Evolutionary conservation across 2,888 invertebrate genomes (phyloP).

Genomic region (Andrena camellia): DNA sequence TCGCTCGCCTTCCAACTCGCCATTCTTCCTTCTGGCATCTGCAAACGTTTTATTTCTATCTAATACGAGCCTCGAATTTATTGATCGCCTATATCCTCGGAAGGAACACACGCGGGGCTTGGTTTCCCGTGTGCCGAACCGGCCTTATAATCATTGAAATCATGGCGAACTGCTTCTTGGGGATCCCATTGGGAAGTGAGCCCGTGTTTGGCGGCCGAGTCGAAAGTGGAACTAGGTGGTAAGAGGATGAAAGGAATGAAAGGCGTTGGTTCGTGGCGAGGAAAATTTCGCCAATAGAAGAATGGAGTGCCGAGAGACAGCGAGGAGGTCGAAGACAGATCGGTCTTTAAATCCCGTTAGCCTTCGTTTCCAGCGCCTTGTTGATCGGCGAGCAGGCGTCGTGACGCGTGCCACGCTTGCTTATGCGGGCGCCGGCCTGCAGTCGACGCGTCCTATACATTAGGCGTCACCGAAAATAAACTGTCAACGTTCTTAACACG

Average conservation of each 20-base stretch:
- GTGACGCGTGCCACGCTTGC: constrained; percentile 74
- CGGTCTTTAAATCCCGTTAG: constrained; percentile 83
- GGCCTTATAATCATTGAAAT: too few relatives aligned
- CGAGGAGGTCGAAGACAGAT: constrained; percentile 42
- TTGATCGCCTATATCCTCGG: neutral
- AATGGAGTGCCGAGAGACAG: neutral
- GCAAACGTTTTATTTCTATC: constrained; percentile 49
- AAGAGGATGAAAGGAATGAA: too few relatives aligned
- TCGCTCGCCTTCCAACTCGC: constrained; percentile 65
- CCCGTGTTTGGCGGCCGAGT: too few relatives aligned
- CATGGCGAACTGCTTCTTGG: too few relatives aligned
- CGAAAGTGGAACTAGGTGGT: too few relatives aligned
- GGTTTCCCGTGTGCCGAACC: too few relatives aligned
- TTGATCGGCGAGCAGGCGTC: constrained; percentile 63
- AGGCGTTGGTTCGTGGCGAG: too few relatives aligned
- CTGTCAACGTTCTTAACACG: constrained; percentile 49
- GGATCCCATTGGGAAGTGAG: too few relatives aligned
- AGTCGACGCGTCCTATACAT: constrained; percentile 48
- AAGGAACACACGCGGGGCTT: too few relatives aligned
- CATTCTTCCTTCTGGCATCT: constrained; percentile 44
- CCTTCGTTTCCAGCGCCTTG: constrained; percentile 61
- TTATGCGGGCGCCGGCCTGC: constrained; percentile 73
- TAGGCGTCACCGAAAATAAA: constrained; percentile 52
- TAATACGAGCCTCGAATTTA: neutral
- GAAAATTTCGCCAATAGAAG: constrained; percentile 59